Base-by-base conservation (phyloP, 2,113 vertebrate genomes). In the Isurus oxyrinchus region DNA sequence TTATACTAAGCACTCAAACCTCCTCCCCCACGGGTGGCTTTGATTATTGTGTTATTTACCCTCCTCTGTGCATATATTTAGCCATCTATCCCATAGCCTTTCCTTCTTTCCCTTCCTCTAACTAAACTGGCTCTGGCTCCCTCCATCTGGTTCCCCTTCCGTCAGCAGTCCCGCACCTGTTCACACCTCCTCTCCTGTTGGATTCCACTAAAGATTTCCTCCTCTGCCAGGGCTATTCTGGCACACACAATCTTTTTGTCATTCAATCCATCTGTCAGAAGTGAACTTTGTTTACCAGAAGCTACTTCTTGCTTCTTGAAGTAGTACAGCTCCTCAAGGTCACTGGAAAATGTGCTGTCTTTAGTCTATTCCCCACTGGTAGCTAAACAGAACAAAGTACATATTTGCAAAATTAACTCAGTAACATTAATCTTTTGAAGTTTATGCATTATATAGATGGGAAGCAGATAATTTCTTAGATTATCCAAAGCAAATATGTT, bases 161-260 rank as follows among this genome's bases (percentile, higher is more conserved):
- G 99, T 99, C 99, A 99, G 99, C 99, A 99, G 98, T 99, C 99
- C 98, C 98, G 99, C 99, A 99, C 99, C 99, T 99, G 99, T 99
- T 99, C 99, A 99, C 99, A 99, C 99, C 99, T 99, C 99, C 99
- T 99, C 99, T 99, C 99, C 99, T 99, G 99, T 99, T 99, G 99
- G 99, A 99, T 98, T 98, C 98, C 98, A 99, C 98, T 98, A 98
- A 98, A 98, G 98, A 98, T 98, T 98, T 98, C 98, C 98, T 98
- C 98, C 98, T 98, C 99, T 99, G 99, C 99, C 99, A 99, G 99
- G 98, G 98, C 99, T 98, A 98, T 99, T 99, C 99, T 99, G 99
- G 99, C 99, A 99, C 99, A 98, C 98, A 97, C 98, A 99, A 99
- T 99, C 98, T 99, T 99, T 99, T 99, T 99, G 99, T 99, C 99